Percentiles rank a stretch among this genome's conserved stretches.
phyloP scores from a whole-genome alignment of 1,140 invertebrate species.

The Macrobrachium nipponense region DNA sequence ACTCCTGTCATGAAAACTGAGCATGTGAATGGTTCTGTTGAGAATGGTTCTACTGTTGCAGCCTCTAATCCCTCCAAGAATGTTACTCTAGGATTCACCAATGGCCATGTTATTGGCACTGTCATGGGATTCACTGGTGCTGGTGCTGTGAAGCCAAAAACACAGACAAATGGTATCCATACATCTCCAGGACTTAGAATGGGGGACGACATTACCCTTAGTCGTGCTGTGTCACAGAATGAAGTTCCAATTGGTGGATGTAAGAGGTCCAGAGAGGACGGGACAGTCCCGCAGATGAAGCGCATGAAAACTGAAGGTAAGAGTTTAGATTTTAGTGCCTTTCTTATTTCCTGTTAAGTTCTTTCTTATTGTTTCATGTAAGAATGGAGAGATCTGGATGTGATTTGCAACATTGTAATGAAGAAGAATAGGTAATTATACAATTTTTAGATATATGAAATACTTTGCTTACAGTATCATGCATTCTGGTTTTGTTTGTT shows the following conservation, averaged over 20 bases:
- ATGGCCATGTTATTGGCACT: no score
- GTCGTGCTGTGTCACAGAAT: constrained; percentile 45
- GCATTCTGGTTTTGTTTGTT: no score
- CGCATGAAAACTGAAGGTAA: constrained; percentile 54
- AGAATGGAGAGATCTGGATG: background rate
- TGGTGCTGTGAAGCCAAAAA: background rate
- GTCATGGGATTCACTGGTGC: no score
- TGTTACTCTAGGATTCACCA: no score
- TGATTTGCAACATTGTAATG: no score
- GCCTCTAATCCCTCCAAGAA: background rate
- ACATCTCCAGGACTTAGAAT: constrained; percentile 3
- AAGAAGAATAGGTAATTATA: no score
- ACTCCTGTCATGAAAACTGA: constrained; percentile 2
- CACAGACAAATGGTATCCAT: constrained; percentile 9
- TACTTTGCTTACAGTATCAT: no score
- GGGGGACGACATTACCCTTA: constrained; percentile 44
- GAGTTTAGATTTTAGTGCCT: constrained; percentile 15
- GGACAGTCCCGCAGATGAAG: constrained; percentile 48
- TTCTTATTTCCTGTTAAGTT: background rate
- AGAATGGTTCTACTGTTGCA: background rate
- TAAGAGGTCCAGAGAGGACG: constrained; percentile 53
- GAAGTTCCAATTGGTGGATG: constrained; percentile 44
- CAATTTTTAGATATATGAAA: no score
- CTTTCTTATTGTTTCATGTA: background rate
- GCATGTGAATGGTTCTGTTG: constrained; percentile 10